These are phyloP conservation scores for Paracyclopina nana DNA, from an alignment of 1,140 invertebrate genomes.

Conservation along the genomic window DNA sequence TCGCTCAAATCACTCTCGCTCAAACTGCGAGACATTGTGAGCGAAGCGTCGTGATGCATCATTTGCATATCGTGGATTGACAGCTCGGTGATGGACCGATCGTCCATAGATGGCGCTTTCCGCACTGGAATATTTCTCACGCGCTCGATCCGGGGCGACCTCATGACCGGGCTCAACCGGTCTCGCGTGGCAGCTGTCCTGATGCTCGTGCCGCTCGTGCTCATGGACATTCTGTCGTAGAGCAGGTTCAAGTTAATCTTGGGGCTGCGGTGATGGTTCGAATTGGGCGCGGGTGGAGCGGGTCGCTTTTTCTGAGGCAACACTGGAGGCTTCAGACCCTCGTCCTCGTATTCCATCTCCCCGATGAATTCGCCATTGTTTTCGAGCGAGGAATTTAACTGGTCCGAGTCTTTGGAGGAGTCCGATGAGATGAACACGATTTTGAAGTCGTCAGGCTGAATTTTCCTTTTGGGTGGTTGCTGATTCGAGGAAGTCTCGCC, in stretches of 20 bases:
- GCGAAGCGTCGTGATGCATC: too few species aligned
- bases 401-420: conserved; percentile 11
- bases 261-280: background rate
- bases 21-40: too few species aligned
- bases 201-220: background rate
- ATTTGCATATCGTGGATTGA: too few species aligned
- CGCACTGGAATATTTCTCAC: conserved; percentile 7
- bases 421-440: conserved; percentile 13
- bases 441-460: conserved; percentile 9
- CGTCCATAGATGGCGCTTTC: too few species aligned
- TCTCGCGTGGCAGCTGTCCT: conserved; percentile 7
- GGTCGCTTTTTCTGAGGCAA: background rate
- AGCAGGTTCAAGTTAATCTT: background rate
- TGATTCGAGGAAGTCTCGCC: too few species aligned
- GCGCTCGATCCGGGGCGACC: background rate
- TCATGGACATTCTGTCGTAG: background rate
- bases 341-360: background rate
- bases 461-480: too few species aligned
- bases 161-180: background rate
- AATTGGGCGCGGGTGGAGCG: background rate
- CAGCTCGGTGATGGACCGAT: too few species aligned
- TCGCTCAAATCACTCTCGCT: too few species aligned
- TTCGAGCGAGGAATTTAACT: conserved; percentile 3
- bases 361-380: background rate
- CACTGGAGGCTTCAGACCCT: background rate